phyloP scores from a whole-genome alignment of 2,797 vertebrate genomes.

The Phalanger gymnotis region DNA sequence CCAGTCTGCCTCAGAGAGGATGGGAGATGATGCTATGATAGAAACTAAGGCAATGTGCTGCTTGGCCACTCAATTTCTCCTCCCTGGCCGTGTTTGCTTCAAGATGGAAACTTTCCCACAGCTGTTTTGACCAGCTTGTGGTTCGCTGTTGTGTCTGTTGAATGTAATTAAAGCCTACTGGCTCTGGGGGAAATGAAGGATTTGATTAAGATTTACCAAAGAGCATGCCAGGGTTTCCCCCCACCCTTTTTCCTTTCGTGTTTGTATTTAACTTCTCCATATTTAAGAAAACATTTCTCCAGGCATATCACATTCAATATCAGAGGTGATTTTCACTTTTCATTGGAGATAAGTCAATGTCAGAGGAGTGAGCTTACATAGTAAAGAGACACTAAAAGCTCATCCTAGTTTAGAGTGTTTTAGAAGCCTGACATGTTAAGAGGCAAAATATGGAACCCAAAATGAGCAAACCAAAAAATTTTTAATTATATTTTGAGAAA shows the following conservation, averaged over 20 bases:
- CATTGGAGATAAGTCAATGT: slow-evolving; percentile 39
- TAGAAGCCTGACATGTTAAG: background rate
- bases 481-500: background rate
- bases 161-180: slow-evolving; percentile 78
- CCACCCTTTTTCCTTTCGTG: slow-evolving; percentile 70
- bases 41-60: slow-evolving; percentile 10
- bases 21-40: background rate
- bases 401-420: slow-evolving; percentile 30
- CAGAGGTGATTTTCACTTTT: slow-evolving; percentile 50
- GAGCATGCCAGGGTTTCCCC: slow-evolving; percentile 45
- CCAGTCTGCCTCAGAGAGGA: slow-evolving; percentile 1
- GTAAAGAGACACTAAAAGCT: background rate
- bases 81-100: slow-evolving; percentile 43
- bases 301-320: slow-evolving; percentile 50
- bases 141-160: slow-evolving; percentile 69
- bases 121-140: slow-evolving; percentile 76
- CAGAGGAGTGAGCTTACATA: slow-evolving; percentile 25
- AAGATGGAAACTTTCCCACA: slow-evolving; percentile 66
- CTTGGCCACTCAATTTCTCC: background rate
- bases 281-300: slow-evolving; percentile 57
- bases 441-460: background rate
- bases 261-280: slow-evolving; percentile 69
- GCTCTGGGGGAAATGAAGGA: slow-evolving; percentile 72
- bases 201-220: slow-evolving; percentile 71
- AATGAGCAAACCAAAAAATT: background rate